phyloP scores from a whole-genome alignment of 1,140 invertebrate genomes.

The Drosophila persimilis region DNA sequence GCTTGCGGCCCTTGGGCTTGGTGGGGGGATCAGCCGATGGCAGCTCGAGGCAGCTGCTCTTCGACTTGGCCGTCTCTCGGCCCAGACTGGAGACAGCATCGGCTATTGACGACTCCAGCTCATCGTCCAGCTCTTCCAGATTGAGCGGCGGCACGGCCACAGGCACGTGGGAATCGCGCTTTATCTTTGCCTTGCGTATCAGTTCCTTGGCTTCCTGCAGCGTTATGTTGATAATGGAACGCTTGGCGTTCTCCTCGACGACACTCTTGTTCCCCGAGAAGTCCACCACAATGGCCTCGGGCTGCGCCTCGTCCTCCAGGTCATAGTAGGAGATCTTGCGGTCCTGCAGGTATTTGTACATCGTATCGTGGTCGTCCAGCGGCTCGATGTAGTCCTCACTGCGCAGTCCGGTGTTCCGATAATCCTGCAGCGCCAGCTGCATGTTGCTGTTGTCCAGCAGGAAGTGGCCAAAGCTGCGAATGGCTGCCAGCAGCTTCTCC shows the following conservation, averaged over 20 bases:
- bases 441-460: conserved; percentile 80
- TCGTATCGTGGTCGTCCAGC: conserved; percentile 82
- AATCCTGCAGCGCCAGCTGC: conserved; percentile 70
- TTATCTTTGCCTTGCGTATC: conserved; percentile 62
- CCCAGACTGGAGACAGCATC: conserved; percentile 76
- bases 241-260: conserved; percentile 69
- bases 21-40: neutral
- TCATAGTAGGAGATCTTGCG: conserved; percentile 45
- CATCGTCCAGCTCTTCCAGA: conserved; percentile 74
- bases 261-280: conserved; percentile 83
- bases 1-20: conserved; percentile 56
- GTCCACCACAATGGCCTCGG: conserved; percentile 84
- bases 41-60: conserved; percentile 33
- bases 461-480: conserved; percentile 84
- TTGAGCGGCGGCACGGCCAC: conserved; percentile 70
- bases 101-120: conserved; percentile 77
- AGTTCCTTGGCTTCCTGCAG: conserved; percentile 77
- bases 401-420: conserved; percentile 52
- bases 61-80: conserved; percentile 42
- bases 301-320: conserved; percentile 54
- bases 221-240: conserved; percentile 80
- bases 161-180: conserved; percentile 60
- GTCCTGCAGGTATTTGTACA: conserved; percentile 81
- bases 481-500: conserved; percentile 80
- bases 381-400: conserved; percentile 81